Evolutionary conservation across 2,797 vertebrate species (phyloP), one percentile per base, ranked within the genome.

Genomic region (Halcyon smyrnensis): DNA sequence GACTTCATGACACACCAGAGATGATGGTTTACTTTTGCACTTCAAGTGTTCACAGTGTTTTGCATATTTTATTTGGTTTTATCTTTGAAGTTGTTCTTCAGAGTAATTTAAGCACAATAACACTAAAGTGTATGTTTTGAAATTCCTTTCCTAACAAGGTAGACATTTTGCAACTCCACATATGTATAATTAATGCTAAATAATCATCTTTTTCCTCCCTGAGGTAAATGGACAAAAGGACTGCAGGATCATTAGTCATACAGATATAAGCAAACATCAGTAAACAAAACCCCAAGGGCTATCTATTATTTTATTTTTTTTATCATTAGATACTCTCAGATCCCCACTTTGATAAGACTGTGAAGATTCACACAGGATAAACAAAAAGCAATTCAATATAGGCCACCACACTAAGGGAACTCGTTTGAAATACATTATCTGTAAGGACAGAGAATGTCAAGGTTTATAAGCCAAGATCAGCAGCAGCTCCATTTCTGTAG

Each of bases 331-430:
- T 62, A 67, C 32, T 67, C 51, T 92, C 63, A 86, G 71, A 89
- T 62, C 65, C 32, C 68, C 57, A 48, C 43, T 87, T 91, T 39
- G 77, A 96, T 96, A 87, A 87, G 96, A 63, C 77, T 96, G 60
- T 51, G 75, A 96, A 97, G 84, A 97, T 80, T 87, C 90, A 96
- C 95, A 95, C 5, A 12, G 57, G 75, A 96, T 93, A 96, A 97
- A 87, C 37, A 18, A 91, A 96, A 97, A 92, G 56, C 77, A 95
- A 94, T 95, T 96, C 76, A 90, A 71, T 73, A 69, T 4, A 96
- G 90, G 65, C 41, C 68, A 76, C 12, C 46, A 46, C 57, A 95
- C 84, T 20, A 50, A 50, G 46, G 48, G 73, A 83, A 69, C 74
- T 60, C 24, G 85, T 87, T 45, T 88, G 73, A 97, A 97, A 86